Percentiles rank a stretch among this genome's conserved stretches.
phyloP scores from a whole-genome alignment of 2,113 vertebrate species.

The Ciconia boyciana region DNA sequence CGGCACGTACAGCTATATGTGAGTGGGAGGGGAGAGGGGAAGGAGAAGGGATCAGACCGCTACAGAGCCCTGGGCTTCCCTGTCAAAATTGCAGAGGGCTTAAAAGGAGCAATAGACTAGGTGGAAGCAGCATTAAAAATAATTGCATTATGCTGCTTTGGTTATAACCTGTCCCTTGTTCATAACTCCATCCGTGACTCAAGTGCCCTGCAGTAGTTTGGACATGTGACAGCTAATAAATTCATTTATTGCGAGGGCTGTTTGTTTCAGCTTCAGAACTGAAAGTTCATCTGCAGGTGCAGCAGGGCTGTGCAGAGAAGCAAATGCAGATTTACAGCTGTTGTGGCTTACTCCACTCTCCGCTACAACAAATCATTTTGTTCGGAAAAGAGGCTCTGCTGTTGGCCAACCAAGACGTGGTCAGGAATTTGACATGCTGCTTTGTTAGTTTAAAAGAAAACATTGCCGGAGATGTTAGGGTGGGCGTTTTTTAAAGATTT shows the following conservation, averaged over 20 bases:
- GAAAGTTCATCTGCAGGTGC: constrained; percentile 64
- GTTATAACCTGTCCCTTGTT: background rate
- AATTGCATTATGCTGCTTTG: background rate
- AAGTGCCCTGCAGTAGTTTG: constrained; percentile 22
- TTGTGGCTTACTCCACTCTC: constrained; percentile 1
- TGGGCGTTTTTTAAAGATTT: background rate
- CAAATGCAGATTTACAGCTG: constrained; percentile 61
- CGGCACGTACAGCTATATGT: rapidly evolving
- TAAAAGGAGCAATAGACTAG: background rate
- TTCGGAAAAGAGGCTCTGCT: constrained; percentile 16
- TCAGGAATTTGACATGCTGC: constrained; percentile 34
- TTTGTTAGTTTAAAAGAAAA: constrained; percentile 47
- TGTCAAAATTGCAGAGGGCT: background rate
- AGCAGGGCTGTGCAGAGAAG: constrained; percentile 10
- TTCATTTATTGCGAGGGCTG: constrained; percentile 25
- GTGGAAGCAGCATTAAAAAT: constrained; percentile 4
- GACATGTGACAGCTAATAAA: constrained; percentile 44
- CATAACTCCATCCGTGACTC: background rate
- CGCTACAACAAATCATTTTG: constrained; percentile 52
- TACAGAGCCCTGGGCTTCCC: background rate
- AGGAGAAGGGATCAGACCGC: background rate
- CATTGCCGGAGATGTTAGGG: background rate
- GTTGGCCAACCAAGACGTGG: background rate
- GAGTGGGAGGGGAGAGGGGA: background rate
- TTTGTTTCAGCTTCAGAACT: constrained; percentile 36